phyloP scores from a whole-genome alignment of 2,888 invertebrate species.

The Tridacna crocea region DNA sequence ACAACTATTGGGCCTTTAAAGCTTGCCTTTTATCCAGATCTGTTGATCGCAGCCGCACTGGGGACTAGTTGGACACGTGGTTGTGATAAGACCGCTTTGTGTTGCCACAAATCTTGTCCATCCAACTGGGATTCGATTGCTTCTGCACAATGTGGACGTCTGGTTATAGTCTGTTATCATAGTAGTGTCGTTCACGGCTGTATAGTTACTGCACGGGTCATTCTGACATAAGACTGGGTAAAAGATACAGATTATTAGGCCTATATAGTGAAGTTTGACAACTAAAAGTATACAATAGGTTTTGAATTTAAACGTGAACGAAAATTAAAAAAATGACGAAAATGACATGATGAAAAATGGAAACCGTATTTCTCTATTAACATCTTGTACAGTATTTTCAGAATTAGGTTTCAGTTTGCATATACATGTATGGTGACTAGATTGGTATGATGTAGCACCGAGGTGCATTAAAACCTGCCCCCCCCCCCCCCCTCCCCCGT shows the following conservation, averaged over 20 bases:
- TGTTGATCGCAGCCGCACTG: conserved; percentile 12
- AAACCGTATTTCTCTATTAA: no score
- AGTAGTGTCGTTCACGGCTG: neutral
- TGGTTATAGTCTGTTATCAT: neutral
- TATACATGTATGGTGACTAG: no score
- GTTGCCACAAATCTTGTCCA: conserved; percentile 3
- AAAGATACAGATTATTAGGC: neutral
- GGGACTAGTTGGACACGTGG: neutral
- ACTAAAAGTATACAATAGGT: neutral
- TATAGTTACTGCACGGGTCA: conserved; percentile 2
- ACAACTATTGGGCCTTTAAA: no score
- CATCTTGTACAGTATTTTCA: no score
- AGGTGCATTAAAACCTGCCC: no score
- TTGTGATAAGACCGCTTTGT: neutral
- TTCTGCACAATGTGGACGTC: neutral
- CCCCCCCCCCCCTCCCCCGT: no score
- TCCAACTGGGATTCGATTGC: neutral
- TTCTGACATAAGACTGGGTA: neutral
- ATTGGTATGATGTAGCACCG: no score
- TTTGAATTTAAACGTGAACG: neutral
- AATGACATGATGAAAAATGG: no score
- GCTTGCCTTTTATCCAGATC: conserved; percentile 16
- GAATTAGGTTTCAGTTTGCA: no score
- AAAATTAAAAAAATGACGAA: no score
- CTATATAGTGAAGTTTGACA: neutral